Evolutionary conservation across 92 coral and sea anemone species (phyloP).

Genomic region (Scolanthus callimorphus): DNA sequence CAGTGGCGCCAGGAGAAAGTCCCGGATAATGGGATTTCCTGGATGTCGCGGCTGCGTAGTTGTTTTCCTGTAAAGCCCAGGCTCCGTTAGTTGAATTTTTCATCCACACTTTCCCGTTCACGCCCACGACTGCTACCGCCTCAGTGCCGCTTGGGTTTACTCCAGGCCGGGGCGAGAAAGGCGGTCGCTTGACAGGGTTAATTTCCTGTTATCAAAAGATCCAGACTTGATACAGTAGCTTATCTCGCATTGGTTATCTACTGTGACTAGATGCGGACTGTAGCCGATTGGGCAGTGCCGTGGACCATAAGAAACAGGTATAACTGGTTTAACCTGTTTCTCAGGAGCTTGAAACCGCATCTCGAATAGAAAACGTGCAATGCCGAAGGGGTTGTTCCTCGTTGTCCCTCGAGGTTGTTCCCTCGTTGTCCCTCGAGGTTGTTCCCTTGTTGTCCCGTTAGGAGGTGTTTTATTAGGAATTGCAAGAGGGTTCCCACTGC

Average conservation of each 20-base stretch:
- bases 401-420: no score
- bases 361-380: slow-evolving; percentile 19
- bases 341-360: slow-evolving; percentile 17
- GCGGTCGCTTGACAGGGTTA: slow-evolving; percentile 66
- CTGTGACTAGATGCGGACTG: slow-evolving; percentile 68
- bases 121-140: slow-evolving; percentile 51
- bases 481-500: slow-evolving; percentile 82
- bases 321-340: background rate
- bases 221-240: slow-evolving; percentile 72
- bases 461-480: slow-evolving; percentile 13
- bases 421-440: no score
- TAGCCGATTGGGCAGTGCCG: slow-evolving; percentile 62
- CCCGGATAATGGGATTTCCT: slow-evolving; percentile 7
- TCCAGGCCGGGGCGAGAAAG: slow-evolving; percentile 64
- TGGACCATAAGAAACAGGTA: slow-evolving; percentile 35
- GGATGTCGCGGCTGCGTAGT: slow-evolving; percentile 3
- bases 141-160: slow-evolving; percentile 60
- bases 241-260: slow-evolving; percentile 82
- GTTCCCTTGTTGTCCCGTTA: no score
- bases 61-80: slow-evolving; percentile 27
- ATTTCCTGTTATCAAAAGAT: slow-evolving; percentile 31
- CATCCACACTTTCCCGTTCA: slow-evolving; percentile 67
- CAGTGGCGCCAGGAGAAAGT: slow-evolving; percentile 58
- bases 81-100: slow-evolving; percentile 37
- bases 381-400: slow-evolving; percentile 4